phyloP scores from a whole-genome alignment of 2,113 vertebrate genomes.

The Pan paniscus region DNA sequence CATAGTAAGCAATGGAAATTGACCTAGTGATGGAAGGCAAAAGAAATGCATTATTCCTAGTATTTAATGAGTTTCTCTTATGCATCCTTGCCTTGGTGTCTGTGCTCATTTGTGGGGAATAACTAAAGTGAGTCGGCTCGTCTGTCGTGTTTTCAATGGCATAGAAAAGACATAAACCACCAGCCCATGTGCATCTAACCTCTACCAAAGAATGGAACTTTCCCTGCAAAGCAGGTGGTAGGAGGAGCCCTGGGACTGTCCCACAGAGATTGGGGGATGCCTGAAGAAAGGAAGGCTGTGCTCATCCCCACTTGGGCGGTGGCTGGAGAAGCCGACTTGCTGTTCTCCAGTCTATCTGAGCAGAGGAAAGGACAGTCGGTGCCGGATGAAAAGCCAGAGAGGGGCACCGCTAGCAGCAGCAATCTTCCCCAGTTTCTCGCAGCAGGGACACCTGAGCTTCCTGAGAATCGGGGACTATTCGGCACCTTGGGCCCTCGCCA shows the following conservation, averaged over 20 bases:
- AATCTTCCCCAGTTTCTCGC: not conserved
- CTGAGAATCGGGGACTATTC: not conserved
- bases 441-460: not conserved
- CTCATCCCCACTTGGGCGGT: too few relatives aligned
- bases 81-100: not conserved
- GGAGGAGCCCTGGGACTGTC: not conserved
- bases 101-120: not conserved
- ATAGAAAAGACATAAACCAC: too few relatives aligned
- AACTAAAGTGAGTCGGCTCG: too few relatives aligned
- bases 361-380: not conserved
- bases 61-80: not conserved
- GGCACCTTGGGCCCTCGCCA: not conserved
- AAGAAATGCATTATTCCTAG: not conserved
- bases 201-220: not conserved
- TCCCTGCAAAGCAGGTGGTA: not conserved
- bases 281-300: not conserved
- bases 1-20: not conserved
- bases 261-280: not conserved
- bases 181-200: rapidly evolving
- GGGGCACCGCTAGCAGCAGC: not conserved
- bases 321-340: rapidly evolving
- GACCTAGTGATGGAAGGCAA: not conserved
- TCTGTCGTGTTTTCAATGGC: not conserved
- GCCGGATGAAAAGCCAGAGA: not conserved
- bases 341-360: not conserved